A percentile compares a stretch with the other conserved stretches of the same genome.
Evolutionary conservation across 2,797 vertebrate species (phyloP).

Genomic region (Loris lydekkerianus): DNA sequence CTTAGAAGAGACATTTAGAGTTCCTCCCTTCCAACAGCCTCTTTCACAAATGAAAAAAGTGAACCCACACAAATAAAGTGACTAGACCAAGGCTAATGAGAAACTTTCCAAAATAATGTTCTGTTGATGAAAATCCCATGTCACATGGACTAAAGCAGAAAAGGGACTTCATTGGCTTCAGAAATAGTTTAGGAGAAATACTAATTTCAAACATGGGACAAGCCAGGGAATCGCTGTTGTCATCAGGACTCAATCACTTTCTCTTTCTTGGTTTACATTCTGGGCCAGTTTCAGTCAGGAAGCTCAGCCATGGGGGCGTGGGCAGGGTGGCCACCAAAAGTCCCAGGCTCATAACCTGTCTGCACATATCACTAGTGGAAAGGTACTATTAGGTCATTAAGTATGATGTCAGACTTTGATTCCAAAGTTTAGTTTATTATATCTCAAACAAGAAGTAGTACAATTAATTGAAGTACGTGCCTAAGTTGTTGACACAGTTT

Average conservation of each 20-base stretch:
- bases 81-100: neutral
- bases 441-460: no score
- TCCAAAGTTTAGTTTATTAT: no score
- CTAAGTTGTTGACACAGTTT: no score
- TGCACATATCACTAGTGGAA: neutral
- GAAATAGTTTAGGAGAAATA: neutral
- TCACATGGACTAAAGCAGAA: neutral
- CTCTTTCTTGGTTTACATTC: neutral
- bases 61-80: neutral
- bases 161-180: neutral
- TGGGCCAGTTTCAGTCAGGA: neutral
- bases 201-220: neutral
- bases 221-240: neutral
- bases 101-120: neutral
- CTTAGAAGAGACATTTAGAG: slow-evolving; percentile 54
- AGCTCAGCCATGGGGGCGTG: neutral
- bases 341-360: neutral
- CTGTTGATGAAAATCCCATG: neutral
- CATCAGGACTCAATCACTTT: neutral
- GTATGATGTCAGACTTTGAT: no score
- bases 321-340: neutral
- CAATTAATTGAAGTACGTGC: no score
- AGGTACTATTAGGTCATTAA: no score
- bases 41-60: slow-evolving; percentile 36
- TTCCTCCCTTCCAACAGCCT: slow-evolving; percentile 36